Conservation (phyloP, 2,888 invertebrate genomes). For the Xestia xanthographa region DNA sequence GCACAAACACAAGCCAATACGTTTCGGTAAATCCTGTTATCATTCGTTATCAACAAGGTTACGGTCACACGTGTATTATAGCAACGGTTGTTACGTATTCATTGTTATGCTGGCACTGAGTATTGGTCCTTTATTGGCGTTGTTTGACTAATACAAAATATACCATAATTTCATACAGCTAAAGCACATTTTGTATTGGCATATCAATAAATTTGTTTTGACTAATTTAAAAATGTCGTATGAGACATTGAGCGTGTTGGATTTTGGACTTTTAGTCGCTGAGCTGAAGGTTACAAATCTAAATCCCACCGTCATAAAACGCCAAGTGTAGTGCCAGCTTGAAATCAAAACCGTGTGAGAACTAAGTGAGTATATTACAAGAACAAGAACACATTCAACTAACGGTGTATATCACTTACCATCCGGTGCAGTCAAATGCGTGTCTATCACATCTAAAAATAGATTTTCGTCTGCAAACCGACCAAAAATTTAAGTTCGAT, state of each 20-base stretch:
- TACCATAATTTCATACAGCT: not conserved
- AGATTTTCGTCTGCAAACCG: conserved; percentile 50
- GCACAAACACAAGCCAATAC: conserved; percentile 45
- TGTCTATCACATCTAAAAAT: conserved; percentile 53
- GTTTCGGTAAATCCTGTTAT: conserved; percentile 38
- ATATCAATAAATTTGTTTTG: not conserved
- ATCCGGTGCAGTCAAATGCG: conserved; percentile 43
- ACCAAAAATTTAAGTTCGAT: conserved; percentile 38
- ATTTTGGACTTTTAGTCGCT: not conserved
- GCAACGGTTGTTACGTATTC: conserved; percentile 10
- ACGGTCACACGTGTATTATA: conserved; percentile 36
- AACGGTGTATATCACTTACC: conserved; percentile 46
- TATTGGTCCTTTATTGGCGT: not conserved
- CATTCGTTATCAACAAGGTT: conserved; percentile 50
- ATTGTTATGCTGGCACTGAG: not conserved
- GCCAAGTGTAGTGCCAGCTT: not conserved
- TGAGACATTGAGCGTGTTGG: not conserved
- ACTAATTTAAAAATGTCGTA: not conserved
- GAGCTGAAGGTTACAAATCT: not conserved
- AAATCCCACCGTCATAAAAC: not conserved
- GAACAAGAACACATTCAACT: conserved; percentile 30
- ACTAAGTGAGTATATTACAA: conserved; percentile 23
- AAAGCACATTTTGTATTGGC: conserved; percentile 18
- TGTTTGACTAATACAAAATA: conserved; percentile 11
- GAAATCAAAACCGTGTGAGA: conserved; percentile 10